Base-by-base conservation (phyloP, 2,888 invertebrate species). In the Tuberolachnus salignus region DNA sequence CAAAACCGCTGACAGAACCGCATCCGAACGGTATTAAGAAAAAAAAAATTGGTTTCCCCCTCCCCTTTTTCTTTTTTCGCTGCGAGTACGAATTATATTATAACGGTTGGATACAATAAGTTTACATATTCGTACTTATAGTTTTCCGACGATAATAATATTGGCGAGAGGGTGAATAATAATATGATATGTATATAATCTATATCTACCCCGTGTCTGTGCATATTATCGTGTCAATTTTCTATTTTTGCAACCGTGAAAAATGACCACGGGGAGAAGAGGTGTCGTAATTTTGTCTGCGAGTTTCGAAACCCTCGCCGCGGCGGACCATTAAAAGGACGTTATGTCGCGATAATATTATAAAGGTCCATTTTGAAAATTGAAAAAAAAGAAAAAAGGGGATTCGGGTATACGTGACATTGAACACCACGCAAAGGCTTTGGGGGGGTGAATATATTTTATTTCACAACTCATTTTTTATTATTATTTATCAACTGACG, bases 351-450 rank as follows among this genome's bases (percentile, higher is more conserved):
- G 57, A 57, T 57, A 55, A n/a, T 53, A 6, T 34, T 21, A 51
- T 66, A 69, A 69, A 78, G 23, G 16, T 67, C 78, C 78, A 78
- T 78, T 78, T 78, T 11, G 51, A 59, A 78, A 78, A 78, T 78
- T 78, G 67, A 69, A 78, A 78, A 73, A 66, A 23, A 49, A 3
- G 1, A 1, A 46, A 14, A 11, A 9, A 57, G 57, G n/a, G 26
- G 42, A 64, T 23, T 23, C 16, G 21, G 51, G 14, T 42, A 3
- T 75, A 78, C 78, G 78, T 78, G 78, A 78, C 59, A 51, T 42
- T 21, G 59, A 69, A 51, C 61, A 19, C 11, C 14, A 8, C 13
- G 59, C 59, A 21, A 59, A 57, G 59, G 69, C 78, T 78, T 78
- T 51, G 51, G 19, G 78, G 78, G 78, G 59, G 78, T 57, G 59